Conservation (phyloP, 2,113 vertebrate species). For the Ranitomeya imitator region DNA sequence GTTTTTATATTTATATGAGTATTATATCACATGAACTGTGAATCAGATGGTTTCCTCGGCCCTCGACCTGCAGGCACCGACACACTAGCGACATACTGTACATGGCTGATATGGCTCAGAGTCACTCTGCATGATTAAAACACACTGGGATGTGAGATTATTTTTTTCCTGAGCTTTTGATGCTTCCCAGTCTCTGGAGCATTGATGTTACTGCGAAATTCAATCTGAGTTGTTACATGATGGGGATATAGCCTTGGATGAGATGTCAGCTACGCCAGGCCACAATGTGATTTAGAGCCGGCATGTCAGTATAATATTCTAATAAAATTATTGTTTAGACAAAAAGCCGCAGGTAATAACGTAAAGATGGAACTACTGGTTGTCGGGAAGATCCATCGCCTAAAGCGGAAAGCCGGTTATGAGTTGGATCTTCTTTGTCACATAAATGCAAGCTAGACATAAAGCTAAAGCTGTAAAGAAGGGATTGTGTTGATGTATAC, state of each 20-base stretch:
- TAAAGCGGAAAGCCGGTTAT: constrained; percentile 48
- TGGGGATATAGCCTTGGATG: constrained; percentile 56
- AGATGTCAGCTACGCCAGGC: constrained; percentile 53
- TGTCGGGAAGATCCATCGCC: constrained; percentile 55
- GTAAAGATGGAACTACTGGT: constrained; percentile 53
- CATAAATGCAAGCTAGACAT: constrained; percentile 40
- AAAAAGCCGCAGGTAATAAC: constrained; percentile 57
- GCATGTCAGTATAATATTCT: constrained; percentile 58
- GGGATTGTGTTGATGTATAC: neutral
- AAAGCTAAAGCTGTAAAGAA: constrained; percentile 18
- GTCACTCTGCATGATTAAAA: constrained; percentile 55
- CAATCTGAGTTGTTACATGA: constrained; percentile 58
- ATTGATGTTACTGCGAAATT: constrained; percentile 54
- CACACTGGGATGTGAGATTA: constrained; percentile 55
- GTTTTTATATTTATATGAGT: neutral
- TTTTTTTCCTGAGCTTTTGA: constrained; percentile 50
- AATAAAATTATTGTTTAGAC: constrained; percentile 60
- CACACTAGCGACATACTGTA: neutral
- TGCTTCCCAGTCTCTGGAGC: constrained; percentile 50
- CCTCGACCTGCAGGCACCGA: neutral
- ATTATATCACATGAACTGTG: neutral
- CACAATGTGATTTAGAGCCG: constrained; percentile 51
- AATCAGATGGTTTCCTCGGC: neutral
- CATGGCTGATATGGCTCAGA: constrained; percentile 38
- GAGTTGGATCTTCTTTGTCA: constrained; percentile 44